Base-by-base conservation (phyloP, 2,888 invertebrate species). In the Rhamphomyia laevipes region DNA sequence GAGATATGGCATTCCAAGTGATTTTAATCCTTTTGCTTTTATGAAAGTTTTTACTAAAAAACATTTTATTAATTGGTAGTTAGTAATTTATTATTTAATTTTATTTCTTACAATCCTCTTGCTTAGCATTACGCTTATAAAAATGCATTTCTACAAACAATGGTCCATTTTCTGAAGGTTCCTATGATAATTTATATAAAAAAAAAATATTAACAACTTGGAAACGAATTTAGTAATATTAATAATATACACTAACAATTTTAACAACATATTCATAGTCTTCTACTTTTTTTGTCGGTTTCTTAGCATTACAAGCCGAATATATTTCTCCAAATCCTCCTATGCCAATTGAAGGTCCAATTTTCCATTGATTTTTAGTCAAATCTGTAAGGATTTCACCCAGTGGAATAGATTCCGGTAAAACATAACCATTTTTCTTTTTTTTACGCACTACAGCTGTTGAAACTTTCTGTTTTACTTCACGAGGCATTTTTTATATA, bases 241-340 rank as follows among this genome's bases (percentile, higher is more conserved):
- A 37, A 18, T n/a, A 27, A 38, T 18, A 44, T 30, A n/a, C 55
- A 76, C 82, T 78, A 73, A 87, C 87, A 62, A 88, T 86, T 78
- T 89, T 88, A 2, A 88, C 73, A 15, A 86, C 87, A 62, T 76
- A 83, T 6, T 82, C 78, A 67, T 79, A 85, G 49, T 70, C 68
- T 1, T 75, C 73, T 1, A 70, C 65, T 51, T 71, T 71, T 51
- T 76, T 77, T 2, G 74, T 67, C 1, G 74, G 68, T 31, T 74
- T 73, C 10, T 75, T 77, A 18, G 71, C 70, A 48, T 76, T 77
- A 68, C 81, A 81, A 40, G 89, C 91, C 1, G 85, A 79, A 67
- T 95, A 95, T 59, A 95, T 92, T 66, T 91, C 88, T 1, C 95
- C 95, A 67, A 95, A 95, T 12, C 95, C 95, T 1, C 95, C 95